Base-by-base conservation (phyloP, 2,888 invertebrate genomes). In the Clunio marinus region DNA sequence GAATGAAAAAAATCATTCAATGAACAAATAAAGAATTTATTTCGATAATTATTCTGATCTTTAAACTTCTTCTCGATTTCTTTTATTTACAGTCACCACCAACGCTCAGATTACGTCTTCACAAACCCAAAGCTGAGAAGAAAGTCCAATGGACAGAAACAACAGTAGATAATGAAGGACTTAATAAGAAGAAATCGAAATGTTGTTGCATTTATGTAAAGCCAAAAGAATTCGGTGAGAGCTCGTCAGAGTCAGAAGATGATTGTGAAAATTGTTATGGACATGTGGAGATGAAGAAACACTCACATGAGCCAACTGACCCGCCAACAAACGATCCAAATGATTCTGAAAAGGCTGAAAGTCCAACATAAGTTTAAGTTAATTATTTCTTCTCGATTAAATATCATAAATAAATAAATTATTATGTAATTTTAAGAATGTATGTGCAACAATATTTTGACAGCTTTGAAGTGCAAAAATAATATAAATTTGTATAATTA, bases 171-270 rank as follows among this genome's bases (percentile, higher is more conserved):
- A 96, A 97, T 80, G 96, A 97, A 77, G 81, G 93, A 75, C 86
- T 96, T 88, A 91, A 93, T 76, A 93, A 91, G 78, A 96, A 95
- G 80, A 96, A 96, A 78, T 96, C 96, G 24, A 97, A 96, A 84
- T 96, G 96, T 80, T 96, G 96, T 77, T 96, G 96, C 78, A 91
- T 96, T 75, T 96, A 93, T 78, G 88, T 89, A 75, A 96, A 96
- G 78, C 93, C 92, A n/a, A 84, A 83, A 72, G 83, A 83, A 45
- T 95, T 96, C 80, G 94, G 86, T 57, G 96, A 96, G 77, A 93
- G 93, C 46, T 93, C 93, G 71, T 90, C 91, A 0, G 89, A 89
- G 69, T 86, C 87, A 46, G 87, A 87, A 69, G 89, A 90, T 73
- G 93, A 94, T 76, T 93, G 92, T 76, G 92, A 92, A 73, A 87